Base-by-base conservation (phyloP, 2,797 vertebrate genomes). In the Lates japonicus region DNA sequence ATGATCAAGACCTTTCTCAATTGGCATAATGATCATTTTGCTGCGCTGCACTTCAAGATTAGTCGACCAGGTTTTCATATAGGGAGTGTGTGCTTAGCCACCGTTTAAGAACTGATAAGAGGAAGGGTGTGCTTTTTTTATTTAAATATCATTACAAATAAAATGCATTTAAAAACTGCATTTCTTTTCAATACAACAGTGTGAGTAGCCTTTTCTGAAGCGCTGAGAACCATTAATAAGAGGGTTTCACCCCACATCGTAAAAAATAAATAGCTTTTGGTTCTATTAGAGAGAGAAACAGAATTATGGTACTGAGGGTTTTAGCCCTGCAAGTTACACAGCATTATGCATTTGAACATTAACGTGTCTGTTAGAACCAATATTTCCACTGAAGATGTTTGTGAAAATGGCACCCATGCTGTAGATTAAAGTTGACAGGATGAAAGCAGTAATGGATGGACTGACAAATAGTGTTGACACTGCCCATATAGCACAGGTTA, bases 1-100 rank as follows among this genome's bases (percentile, higher is more conserved):
- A 66, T 44, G 46, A 82, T 74, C 59, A 63, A 70, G 49, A 67
- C 71, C 17, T 9, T 13, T 39, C 71, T 78, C 69, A 52, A 72
- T 66, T 60, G 51, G 22, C 42, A 31, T 70, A 67, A 82, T 35
- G 55, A 72, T 66, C 14, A 3, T 31, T 67, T 66, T 16, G 16
- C 52, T 37, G 37, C 42, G 20, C 42, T 6, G 12, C 9, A 41
- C 29, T 37, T 41, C 9, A 22, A 12, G 9, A 80, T 69, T 51
- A 19, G 17, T 48, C 69, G 57, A 22, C 35, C 10, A 3, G 35
- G 16, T 65, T 76, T 76, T 72, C 13, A 29, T 10, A 39, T 29
- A 61, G 60, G 12, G 31, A 54, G 5, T 4, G 22, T 42, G 42
- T 51, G 62, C 61, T 76, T 33, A 63, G 6, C 7, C 13, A 12